Conservation (phyloP, 2,113 vertebrate species). For the Hydropotes inermis region DNA sequence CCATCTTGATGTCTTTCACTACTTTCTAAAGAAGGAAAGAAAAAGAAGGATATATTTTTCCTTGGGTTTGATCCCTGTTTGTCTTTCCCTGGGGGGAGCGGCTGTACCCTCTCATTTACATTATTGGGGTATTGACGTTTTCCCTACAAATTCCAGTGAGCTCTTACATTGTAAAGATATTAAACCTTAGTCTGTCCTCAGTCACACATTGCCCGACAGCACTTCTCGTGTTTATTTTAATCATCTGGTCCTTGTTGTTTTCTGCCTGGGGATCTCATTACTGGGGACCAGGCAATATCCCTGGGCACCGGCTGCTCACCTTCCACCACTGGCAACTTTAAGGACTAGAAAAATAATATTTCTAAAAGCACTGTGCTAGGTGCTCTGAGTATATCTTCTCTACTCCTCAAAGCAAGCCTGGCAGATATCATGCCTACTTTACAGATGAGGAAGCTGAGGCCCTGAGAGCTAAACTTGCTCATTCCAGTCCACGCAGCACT, state of each 20-base stretch:
- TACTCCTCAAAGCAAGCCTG: neutral
- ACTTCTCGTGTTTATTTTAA: neutral
- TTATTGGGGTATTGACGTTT: conserved; percentile 38
- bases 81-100: neutral
- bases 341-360: neutral
- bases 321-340: neutral
- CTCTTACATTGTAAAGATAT: neutral
- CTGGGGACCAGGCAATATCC: neutral
- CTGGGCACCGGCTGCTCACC: neutral
- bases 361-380: neutral
- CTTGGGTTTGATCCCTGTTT: neutral
- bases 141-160: conserved; percentile 18
- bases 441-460: neutral
- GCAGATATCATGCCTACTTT: neutral
- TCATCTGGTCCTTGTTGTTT: neutral
- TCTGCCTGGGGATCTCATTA: neutral
- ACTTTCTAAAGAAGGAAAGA: conserved; percentile 14
- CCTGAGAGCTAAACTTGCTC: neutral
- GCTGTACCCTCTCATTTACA: neutral
- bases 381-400: neutral
- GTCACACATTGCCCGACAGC: neutral
- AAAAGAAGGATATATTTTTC: neutral
- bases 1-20: neutral
- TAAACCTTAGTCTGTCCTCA: neutral
- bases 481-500: rapidly evolving